phyloP scores from a whole-genome alignment of 2,797 vertebrate species.

The Apodemus agrarius region DNA sequence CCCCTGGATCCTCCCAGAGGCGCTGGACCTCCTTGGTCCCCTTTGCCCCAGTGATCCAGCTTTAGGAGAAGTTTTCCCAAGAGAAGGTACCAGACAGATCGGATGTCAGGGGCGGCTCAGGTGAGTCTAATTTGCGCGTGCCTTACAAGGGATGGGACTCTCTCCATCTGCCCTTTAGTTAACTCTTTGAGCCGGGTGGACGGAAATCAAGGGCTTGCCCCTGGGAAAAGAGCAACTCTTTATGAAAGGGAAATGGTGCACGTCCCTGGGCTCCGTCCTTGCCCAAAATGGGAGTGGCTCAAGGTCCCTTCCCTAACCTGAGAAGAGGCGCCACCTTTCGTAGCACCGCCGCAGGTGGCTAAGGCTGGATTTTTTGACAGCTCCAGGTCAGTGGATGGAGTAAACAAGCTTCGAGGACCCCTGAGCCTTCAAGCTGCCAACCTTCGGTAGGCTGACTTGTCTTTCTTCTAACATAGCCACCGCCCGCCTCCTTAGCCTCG shows the following conservation, averaged over 20 bases:
- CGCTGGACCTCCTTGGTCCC: not conserved
- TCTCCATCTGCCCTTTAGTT: too few relatives aligned
- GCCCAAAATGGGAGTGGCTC: not conserved
- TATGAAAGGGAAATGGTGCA: not conserved
- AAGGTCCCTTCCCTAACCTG: not conserved
- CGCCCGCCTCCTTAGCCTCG: too few relatives aligned
- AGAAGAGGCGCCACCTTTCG: not conserved
- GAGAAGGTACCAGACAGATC: not conserved
- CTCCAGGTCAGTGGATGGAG: not conserved
- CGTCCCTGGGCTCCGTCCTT: not conserved
- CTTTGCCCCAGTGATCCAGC: not conserved
- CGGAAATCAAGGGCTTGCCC: not conserved
- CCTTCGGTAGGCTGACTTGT: not conserved
- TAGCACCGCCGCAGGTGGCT: not conserved
- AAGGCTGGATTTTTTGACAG: not conserved
- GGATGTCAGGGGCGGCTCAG: not conserved
- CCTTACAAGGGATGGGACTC: not conserved
- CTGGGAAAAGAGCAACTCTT: not conserved
- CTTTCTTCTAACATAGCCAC: not conserved
- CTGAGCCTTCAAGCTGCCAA: not conserved
- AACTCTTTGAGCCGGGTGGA: not conserved
- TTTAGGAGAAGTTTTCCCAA: slow-evolving; percentile 43
- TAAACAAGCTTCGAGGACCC: not conserved
- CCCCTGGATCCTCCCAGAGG: not conserved
- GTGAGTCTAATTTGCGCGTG: not conserved